These are phyloP conservation scores for Agrypnus murinus DNA, from an alignment of 2,888 invertebrate genomes.

Conservation along the genomic window DNA sequence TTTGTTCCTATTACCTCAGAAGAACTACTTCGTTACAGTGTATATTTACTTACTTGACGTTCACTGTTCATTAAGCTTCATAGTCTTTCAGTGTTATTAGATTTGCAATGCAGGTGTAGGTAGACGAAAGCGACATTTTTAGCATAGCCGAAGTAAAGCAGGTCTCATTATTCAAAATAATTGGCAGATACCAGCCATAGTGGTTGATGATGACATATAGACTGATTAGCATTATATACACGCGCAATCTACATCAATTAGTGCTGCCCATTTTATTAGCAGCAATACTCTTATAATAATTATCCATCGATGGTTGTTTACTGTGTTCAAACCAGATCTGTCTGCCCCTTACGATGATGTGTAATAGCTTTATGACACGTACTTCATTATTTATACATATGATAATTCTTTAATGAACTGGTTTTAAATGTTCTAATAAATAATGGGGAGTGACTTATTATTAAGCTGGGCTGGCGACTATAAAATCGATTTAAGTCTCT, in stretches of 20 bases:
- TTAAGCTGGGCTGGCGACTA: neutral
- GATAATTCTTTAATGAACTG: conserved; percentile 30
- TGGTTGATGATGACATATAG: conserved; percentile 37
- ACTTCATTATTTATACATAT: conserved; percentile 31
- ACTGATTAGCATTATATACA: conserved; percentile 38
- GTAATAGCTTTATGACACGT: conserved; percentile 38
- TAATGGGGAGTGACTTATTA: conserved; percentile 25
- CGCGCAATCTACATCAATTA: conserved; percentile 44
- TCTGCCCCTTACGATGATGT: conserved; percentile 30
- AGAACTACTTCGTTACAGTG: conserved; percentile 29
- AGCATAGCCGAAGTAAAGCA: conserved; percentile 34
- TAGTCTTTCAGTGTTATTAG: conserved; percentile 24
- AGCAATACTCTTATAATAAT: conserved; percentile 31
- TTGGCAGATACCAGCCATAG: conserved; percentile 41
- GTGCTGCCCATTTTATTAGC: conserved; percentile 36
- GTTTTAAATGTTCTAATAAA: conserved; percentile 25
- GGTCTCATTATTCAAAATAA: conserved; percentile 46
- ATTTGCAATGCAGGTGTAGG: conserved; percentile 41
- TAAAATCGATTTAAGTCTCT: too few relatives aligned
- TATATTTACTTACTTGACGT: conserved; percentile 20
- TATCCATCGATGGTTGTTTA: conserved; percentile 35
- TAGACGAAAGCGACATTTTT: conserved; percentile 42
- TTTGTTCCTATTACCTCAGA: conserved; percentile 12
- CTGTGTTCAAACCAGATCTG: conserved; percentile 35
- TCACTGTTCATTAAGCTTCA: conserved; percentile 38